These are phyloP conservation scores for Percina caprodes DNA, from an alignment of 2,113 vertebrate genomes.

Conservation along the genomic window DNA sequence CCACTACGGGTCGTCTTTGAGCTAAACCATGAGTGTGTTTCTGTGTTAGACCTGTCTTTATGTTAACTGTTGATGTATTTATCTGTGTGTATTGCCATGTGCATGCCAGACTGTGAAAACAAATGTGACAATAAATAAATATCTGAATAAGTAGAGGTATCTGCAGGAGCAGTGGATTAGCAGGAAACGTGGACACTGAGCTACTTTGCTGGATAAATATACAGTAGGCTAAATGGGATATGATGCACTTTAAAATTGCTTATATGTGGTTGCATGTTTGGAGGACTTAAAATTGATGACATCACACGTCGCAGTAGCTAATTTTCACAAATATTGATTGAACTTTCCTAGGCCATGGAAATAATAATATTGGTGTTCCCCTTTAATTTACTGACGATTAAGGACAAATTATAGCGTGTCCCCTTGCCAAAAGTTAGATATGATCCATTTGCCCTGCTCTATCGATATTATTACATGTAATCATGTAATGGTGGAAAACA, in stretches of 20 bases:
- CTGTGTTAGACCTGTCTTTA: too few relatives aligned
- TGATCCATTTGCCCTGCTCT: background rate
- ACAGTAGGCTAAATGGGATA: too few relatives aligned
- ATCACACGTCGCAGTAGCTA: too few relatives aligned
- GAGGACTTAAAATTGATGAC: too few relatives aligned
- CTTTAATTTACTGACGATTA: background rate
- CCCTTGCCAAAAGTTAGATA: background rate
- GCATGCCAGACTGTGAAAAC: too few relatives aligned
- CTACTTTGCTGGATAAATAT: background rate
- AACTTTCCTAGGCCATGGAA: too few relatives aligned
- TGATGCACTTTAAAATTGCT: background rate
- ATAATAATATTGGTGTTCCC: too few relatives aligned
- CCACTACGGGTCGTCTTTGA: constrained; percentile 44
- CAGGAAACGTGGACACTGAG: background rate
- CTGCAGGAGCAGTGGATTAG: background rate
- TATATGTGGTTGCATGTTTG: background rate
- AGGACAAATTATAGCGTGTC: background rate
- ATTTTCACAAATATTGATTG: too few relatives aligned
- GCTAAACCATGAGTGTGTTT: background rate
- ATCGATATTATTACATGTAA: background rate
- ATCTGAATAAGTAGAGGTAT: background rate
- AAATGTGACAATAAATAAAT: too few relatives aligned
- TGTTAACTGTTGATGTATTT: too few relatives aligned
- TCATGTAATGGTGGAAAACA: background rate
- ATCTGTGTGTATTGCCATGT: too few relatives aligned